Evolutionary conservation across 2,113 vertebrate species (phyloP).

Genomic region (Psammodynastes pulverulentus): DNA sequence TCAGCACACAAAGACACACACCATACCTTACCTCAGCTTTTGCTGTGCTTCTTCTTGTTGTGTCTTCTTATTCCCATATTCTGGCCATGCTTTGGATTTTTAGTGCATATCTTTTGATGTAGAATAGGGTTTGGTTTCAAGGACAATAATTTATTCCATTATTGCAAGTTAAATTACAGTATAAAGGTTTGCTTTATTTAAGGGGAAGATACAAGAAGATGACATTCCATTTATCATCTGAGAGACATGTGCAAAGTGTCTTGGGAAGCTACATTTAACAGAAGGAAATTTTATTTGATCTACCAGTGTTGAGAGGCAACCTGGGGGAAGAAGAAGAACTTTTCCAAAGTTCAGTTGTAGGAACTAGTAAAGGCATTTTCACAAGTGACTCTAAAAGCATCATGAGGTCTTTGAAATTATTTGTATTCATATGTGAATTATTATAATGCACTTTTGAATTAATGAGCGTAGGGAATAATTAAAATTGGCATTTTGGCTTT

Average conservation of each 20-base stretch:
- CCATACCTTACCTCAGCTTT: constrained; percentile 45
- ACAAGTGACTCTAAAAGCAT: background rate
- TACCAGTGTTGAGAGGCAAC: background rate
- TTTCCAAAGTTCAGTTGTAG: constrained; percentile 4
- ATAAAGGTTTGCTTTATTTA: background rate
- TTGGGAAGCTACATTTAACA: background rate
- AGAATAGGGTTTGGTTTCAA: constrained; percentile 30
- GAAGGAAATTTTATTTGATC: background rate
- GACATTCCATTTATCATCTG: constrained; percentile 26
- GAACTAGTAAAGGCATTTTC: background rate
- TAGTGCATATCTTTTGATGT: constrained; percentile 57
- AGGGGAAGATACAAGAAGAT: background rate
- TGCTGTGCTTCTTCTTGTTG: constrained; percentile 48
- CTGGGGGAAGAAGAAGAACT: constrained; percentile 27
- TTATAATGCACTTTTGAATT: background rate
- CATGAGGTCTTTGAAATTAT: background rate
- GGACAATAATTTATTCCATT: constrained; percentile 22
- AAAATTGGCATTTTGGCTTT: background rate
- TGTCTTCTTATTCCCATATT: constrained; percentile 46
- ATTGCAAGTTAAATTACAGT: constrained; percentile 13
- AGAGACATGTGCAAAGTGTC: constrained; percentile 16
- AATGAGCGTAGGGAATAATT: background rate
- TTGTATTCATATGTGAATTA: background rate
- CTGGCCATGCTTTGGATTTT: constrained; percentile 47
- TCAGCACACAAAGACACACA: constrained; percentile 21